Evolutionary conservation across 1,140 invertebrate species (phyloP).

Genomic region (Cotesia typhae): DNA sequence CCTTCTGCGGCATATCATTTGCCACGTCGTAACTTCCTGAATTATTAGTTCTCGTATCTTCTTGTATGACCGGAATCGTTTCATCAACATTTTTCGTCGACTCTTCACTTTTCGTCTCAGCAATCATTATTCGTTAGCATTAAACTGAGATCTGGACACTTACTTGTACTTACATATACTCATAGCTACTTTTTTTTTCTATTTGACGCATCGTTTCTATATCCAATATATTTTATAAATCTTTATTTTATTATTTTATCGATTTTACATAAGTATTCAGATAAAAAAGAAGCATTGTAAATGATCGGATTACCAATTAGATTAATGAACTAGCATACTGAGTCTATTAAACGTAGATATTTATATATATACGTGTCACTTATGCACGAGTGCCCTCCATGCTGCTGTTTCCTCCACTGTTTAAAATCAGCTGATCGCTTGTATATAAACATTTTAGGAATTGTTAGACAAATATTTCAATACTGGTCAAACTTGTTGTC

Average conservation of each 20-base stretch:
- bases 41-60: conserved; percentile 31
- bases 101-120: conserved; percentile 43
- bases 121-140: conserved; percentile 51
- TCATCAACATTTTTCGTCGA: conserved; percentile 55
- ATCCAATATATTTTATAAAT: not conserved
- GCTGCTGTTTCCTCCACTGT: not conserved
- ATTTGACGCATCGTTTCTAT: not conserved
- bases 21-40: conserved; percentile 58
- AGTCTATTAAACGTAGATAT: no score
- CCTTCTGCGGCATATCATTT: conserved; percentile 42
- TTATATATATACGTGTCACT: conserved; percentile 21
- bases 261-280: not conserved
- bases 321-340: conserved; percentile 18
- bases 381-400: not conserved
- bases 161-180: no score
- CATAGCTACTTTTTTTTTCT: not conserved
- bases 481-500: no score
- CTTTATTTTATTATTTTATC: not conserved
- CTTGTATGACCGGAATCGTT: conserved; percentile 31
- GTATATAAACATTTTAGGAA: conserved; percentile 9
- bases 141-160: conserved; percentile 2
- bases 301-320: conserved; percentile 6
- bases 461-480: not conserved
- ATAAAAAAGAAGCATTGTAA: conserved; percentile 7
- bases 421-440: conserved; percentile 35